A percentile compares a stretch with the other conserved stretches of the same genome.
phyloP scores from a whole-genome alignment of 2,888 invertebrate genomes.

The Barypeithes pellucidus region DNA sequence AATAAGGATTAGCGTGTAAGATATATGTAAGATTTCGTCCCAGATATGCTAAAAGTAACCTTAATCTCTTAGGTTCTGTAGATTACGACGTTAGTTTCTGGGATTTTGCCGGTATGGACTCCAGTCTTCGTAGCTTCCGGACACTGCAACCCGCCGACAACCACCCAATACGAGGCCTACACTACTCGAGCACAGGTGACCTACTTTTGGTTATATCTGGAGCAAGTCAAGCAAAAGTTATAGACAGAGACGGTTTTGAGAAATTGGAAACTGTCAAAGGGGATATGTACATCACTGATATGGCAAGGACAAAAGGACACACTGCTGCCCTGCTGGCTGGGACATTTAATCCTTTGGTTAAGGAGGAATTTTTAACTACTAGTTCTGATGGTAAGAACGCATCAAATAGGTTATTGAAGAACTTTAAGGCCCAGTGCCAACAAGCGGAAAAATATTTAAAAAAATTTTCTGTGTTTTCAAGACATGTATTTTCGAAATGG shows the following conservation, averaged over 20 bases:
- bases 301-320: slow-evolving; percentile 93
- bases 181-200: slow-evolving; percentile 96
- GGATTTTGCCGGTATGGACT: slow-evolving; percentile 99
- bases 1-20: no score
- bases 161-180: slow-evolving; percentile 91
- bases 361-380: slow-evolving; percentile 95
- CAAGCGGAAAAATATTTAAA: no score
- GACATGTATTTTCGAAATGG: no score
- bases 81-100: slow-evolving; percentile 98
- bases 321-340: slow-evolving; percentile 92
- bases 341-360: slow-evolving; percentile 82
- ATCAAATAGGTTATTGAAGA: no score
- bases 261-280: slow-evolving; percentile 93
- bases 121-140: slow-evolving; percentile 91
- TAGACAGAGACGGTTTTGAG: slow-evolving; percentile 92
- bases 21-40: no score
- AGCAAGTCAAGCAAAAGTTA: slow-evolving; percentile 92
- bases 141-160: slow-evolving; percentile 96
- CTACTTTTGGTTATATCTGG: slow-evolving; percentile 94
- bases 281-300: slow-evolving; percentile 89
- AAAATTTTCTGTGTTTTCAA: no score
- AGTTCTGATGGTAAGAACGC: slow-evolving; percentile 87
- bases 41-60: not conserved
- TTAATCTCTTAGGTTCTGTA: slow-evolving; percentile 80
- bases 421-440: no score